Conservation (phyloP, 1,140 invertebrate species). For the Drosophila pallidifrons region DNA sequence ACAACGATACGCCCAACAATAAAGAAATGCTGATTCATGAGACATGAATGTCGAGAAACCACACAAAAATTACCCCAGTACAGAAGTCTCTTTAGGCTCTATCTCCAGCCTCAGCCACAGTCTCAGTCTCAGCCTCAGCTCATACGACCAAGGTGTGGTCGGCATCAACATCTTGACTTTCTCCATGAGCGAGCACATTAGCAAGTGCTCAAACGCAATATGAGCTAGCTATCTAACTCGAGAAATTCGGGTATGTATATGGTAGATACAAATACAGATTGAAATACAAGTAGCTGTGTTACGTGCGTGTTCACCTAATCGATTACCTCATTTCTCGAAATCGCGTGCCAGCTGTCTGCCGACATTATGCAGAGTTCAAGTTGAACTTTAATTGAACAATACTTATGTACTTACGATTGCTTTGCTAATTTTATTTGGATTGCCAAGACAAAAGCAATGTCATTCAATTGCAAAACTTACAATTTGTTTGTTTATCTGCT, state of each 20-base stretch:
- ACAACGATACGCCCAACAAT: slow-evolving; percentile 33
- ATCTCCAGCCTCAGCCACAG: slow-evolving; percentile 22
- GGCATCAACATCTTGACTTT: slow-evolving; percentile 34
- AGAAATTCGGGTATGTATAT: slow-evolving; percentile 23
- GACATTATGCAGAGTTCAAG: slow-evolving; percentile 60
- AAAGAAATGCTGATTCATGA: slow-evolving; percentile 62
- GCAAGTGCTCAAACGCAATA: slow-evolving; percentile 19
- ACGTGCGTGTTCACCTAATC: slow-evolving; percentile 55
- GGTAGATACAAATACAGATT: slow-evolving; percentile 25
- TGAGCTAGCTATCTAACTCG: slow-evolving; percentile 21
- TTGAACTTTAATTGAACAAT: slow-evolving; percentile 72
- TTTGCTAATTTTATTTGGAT: slow-evolving; percentile 61
- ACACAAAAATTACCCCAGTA: slow-evolving; percentile 56
- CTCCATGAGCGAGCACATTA: slow-evolving; percentile 21
- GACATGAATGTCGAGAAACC: slow-evolving; percentile 43
- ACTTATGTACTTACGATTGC: slow-evolving; percentile 54
- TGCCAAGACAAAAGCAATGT: slow-evolving; percentile 34
- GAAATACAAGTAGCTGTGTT: slow-evolving; percentile 23
- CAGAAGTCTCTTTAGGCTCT: slow-evolving; percentile 43
- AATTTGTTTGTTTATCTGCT: slow-evolving; percentile 19
- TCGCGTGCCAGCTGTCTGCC: slow-evolving; percentile 43
- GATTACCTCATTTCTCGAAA: slow-evolving; percentile 59
- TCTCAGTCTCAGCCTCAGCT: slow-evolving; percentile 22
- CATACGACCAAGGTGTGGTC: slow-evolving; percentile 36
- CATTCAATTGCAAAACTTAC: slow-evolving; percentile 18